Evolutionary conservation across 1,140 invertebrate species (phyloP).

Genomic region (Anastatus disparis): DNA sequence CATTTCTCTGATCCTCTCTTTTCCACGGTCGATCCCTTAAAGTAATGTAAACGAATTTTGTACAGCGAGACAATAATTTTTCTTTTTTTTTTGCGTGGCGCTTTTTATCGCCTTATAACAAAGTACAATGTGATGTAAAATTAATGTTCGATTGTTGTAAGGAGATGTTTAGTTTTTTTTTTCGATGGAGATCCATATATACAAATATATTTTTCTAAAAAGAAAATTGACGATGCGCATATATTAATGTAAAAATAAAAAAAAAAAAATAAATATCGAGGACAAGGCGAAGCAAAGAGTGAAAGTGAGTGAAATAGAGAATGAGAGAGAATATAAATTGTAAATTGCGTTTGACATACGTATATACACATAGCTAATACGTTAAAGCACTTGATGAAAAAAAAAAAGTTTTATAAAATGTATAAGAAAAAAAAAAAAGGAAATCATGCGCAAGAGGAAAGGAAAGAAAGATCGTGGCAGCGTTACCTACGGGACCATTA

Average conservation of each 20-base stretch:
- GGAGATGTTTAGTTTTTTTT: conserved; percentile 5
- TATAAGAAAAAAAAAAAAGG: background rate
- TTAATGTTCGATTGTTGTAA: conserved; percentile 2
- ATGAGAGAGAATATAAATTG: conserved; percentile 27
- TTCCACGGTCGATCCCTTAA: too few species aligned
- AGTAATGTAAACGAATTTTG: conserved; percentile 36
- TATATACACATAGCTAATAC: conserved; percentile 15
- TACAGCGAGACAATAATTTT: conserved; percentile 33
- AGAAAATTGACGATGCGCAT: background rate
- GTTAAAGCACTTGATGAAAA: conserved; percentile 20
- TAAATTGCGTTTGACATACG: conserved; percentile 36
- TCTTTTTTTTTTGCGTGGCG: background rate
- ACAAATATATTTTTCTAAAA: conserved; percentile 40
- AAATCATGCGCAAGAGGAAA: background rate
- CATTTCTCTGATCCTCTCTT: too few species aligned
- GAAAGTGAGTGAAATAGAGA: conserved; percentile 28
- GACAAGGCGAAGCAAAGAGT: too few species aligned
- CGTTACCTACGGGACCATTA: conserved; percentile 44
- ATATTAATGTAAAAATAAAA: too few species aligned
- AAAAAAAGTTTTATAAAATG: conserved; percentile 11
- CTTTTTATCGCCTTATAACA: conserved; percentile 9
- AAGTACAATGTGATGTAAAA: conserved; percentile 33
- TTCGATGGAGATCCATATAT: too few species aligned
- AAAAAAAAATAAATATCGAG: too few species aligned
- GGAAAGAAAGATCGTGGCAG: conserved; percentile 35